These are phyloP conservation scores for Malurus cyaneus DNA, from an alignment of 2,113 vertebrate species.

Conservation along the genomic window DNA sequence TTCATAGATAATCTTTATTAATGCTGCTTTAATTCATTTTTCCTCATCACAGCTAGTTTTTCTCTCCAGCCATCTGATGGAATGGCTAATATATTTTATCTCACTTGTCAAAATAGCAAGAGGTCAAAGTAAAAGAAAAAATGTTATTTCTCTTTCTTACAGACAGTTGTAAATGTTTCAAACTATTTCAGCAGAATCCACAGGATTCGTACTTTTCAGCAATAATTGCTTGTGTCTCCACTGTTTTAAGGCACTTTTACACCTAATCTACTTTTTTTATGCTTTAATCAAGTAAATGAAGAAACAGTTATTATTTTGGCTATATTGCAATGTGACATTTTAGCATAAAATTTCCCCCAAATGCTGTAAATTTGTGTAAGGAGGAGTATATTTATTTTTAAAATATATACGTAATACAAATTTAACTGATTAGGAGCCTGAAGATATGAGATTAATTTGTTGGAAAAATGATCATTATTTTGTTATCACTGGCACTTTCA, in stretches of 20 bases:
- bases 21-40: constrained; percentile 35
- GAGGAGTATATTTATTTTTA: background rate
- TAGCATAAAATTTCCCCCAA: constrained; percentile 34
- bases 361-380: background rate
- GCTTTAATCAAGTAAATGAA: constrained; percentile 73
- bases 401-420: background rate
- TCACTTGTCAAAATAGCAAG: constrained; percentile 23
- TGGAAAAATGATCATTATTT: background rate
- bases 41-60: constrained; percentile 32
- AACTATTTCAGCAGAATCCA: constrained; percentile 4
- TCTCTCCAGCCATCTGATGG: constrained; percentile 4
- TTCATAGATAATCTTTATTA: constrained; percentile 67
- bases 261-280: constrained; percentile 54
- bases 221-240: constrained; percentile 68
- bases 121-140: constrained; percentile 19
- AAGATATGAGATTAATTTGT: background rate
- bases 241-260: constrained; percentile 62
- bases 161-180: background rate
- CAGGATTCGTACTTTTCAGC: constrained; percentile 45
- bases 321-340: constrained; percentile 39
- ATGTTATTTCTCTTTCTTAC: background rate
- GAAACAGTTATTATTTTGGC: constrained; percentile 63
- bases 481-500: background rate
- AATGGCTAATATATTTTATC: constrained; percentile 44
- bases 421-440: background rate